Evolutionary conservation across 2,888 invertebrate genomes (phyloP).

Genomic region (Cybosia mesomella): DNA sequence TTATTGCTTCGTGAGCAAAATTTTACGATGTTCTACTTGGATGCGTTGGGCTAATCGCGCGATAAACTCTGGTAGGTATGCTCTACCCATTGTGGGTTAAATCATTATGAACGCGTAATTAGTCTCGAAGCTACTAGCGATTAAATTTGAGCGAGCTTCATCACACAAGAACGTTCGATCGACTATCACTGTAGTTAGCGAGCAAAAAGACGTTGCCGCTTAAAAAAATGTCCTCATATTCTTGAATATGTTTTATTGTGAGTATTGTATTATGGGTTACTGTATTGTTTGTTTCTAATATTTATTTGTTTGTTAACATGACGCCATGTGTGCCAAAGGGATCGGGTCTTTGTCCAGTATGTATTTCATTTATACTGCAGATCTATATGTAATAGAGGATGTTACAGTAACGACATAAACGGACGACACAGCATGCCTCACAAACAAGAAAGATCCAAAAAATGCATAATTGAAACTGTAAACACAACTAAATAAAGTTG

Average conservation of each 20-base stretch:
- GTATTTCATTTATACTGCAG: neutral
- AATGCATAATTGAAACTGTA: neutral
- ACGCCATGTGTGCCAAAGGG: neutral
- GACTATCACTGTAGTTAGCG: neutral
- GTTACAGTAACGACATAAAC: too few relatives aligned
- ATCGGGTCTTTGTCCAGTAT: neutral
- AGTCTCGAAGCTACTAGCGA: neutral
- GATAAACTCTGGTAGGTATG: neutral
- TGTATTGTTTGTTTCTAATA: neutral
- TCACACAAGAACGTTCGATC: neutral
- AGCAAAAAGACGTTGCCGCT: neutral
- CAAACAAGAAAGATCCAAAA: too few relatives aligned
- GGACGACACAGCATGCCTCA: neutral
- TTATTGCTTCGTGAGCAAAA: neutral
- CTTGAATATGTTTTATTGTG: neutral
- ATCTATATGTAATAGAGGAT: neutral
- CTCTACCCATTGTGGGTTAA: neutral
- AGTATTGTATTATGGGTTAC: too few relatives aligned
- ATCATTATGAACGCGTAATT: slow-evolving; percentile 2
- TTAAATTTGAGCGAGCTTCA: neutral
- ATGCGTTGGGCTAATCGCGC: neutral
- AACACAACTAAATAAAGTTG: slow-evolving; percentile 3
- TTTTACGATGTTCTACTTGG: neutral
- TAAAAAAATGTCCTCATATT: neutral
- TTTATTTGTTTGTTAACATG: neutral